Conservation (phyloP, 2,797 vertebrate species). For the Enteromius anoplus region DNA sequence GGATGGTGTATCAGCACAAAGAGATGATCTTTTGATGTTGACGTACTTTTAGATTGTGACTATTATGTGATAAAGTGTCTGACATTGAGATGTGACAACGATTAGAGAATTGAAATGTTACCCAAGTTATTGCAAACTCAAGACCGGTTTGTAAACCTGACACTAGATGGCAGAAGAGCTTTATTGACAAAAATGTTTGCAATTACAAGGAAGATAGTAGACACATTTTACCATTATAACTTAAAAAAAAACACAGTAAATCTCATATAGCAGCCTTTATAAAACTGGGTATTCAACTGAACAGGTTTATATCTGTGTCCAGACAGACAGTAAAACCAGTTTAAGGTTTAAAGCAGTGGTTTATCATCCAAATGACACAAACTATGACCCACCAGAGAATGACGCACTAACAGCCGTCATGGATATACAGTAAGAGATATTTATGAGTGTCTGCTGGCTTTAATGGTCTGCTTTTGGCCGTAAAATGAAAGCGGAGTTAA, state of each 20-base stretch:
- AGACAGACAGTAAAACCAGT: background rate
- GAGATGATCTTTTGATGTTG: too few relatives aligned
- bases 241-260: background rate
- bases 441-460: background rate
- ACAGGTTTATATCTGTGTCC: background rate
- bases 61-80: too few relatives aligned
- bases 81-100: too few relatives aligned
- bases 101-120: too few relatives aligned
- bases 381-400: background rate
- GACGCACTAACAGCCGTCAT: background rate
- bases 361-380: background rate
- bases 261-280: background rate
- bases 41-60: too few relatives aligned
- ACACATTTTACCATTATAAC: background rate
- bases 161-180: slow-evolving; percentile 75
- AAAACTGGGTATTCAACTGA: background rate
- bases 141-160: background rate
- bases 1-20: too few relatives aligned
- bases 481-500: background rate
- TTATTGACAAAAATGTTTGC: background rate
- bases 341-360: slow-evolving; percentile 8
- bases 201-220: slow-evolving; percentile 2
- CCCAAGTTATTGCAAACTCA: background rate
- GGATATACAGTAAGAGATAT: background rate
- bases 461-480: background rate